Base-by-base conservation (phyloP, 2,888 invertebrate species). In the Corbicula japonica region DNA sequence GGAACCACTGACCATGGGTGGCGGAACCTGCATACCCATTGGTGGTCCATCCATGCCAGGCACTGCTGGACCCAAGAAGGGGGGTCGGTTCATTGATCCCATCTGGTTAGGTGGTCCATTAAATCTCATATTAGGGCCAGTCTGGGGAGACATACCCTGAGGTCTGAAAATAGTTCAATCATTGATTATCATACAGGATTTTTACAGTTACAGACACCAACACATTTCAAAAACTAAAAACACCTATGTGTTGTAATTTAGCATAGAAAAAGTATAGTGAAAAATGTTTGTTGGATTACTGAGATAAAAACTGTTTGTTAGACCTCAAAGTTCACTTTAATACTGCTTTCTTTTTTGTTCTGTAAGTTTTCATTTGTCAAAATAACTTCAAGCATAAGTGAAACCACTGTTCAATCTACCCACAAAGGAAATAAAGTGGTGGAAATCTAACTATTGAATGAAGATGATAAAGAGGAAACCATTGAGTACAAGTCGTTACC, bases 91-190 rank as follows among this genome's bases (percentile, higher is more conserved):
- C 32, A 75, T 60, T 26, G 71, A 60, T 18, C 65, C 68, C 2
- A 69, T 79, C 63, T 76, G 81, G 46, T 81, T 81, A n/a, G 72
- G 76, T 1, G 74, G 66, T 61, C 76, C 74, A 48, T 75, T 69
- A 35, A 74, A 75, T 50, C 71, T 72, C 77, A 75, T 80, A 28
- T 77, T 76, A 5, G 79, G 84, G 23, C 77, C 71, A n/a, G 68
- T 66, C 1, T 80, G 76, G 46, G 60, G 69, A 2, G 58, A 54
- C 61, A 68, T 72, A 15, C 62, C 78, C 54, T 73, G 76, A 18
- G 69, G 80, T 46, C 80, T 80, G 76, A 62, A 80, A 69, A 18
- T n/a, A n/a, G n/a, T n/a, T n/a, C n/a, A n/a, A n/a, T n/a, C n/a
- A n/a, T n/a, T n/a, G n/a, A n/a, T n/a, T n/a, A n/a, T n/a, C n/a